Percentiles rank a stretch among this genome's conserved stretches.
Conservation (phyloP, 1,140 invertebrate species). For the Ceratosolen solmsi region DNA sequence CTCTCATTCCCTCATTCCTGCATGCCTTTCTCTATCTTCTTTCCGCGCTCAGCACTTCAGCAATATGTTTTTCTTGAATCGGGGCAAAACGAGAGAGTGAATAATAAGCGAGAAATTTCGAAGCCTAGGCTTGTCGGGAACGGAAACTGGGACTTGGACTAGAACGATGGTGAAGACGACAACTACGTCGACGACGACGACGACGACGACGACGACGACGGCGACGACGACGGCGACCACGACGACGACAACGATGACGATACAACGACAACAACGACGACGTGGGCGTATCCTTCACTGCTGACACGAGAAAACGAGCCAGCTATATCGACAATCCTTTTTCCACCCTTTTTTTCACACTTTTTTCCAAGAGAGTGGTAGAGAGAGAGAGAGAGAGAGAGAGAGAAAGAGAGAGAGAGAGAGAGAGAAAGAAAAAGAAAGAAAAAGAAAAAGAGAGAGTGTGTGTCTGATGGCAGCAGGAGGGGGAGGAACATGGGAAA, state of each 20-base stretch:
- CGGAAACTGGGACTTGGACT: conserved; percentile 52
- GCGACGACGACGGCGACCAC: too few species aligned
- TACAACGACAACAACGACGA: not conserved
- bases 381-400: conserved; percentile 13
- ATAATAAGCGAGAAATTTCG: conserved; percentile 72
- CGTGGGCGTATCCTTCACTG: conserved; percentile 60
- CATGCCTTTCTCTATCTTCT: too few species aligned
- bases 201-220: conserved; percentile 64
- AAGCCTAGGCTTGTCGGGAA: conserved; percentile 39
- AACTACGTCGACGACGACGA: conserved; percentile 61
- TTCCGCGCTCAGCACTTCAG: too few species aligned
- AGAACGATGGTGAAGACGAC: conserved; percentile 63
- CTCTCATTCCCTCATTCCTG: conserved; percentile 36
- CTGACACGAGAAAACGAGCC: not conserved
- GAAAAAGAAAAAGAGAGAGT: not conserved
- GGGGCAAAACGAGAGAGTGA: conserved; percentile 69
- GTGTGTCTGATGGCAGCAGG: not conserved
- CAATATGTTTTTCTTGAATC: conserved; percentile 18
- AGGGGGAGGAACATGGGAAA: conserved; percentile 44
- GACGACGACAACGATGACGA: too few species aligned
- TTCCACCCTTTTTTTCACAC: not conserved
- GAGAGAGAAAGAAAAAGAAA: conserved; percentile 17
- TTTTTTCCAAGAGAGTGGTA: too few species aligned
- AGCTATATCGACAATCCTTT: not conserved
- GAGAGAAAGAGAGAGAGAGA: conserved; percentile 40